Conservation (phyloP, 2,888 invertebrate genomes). For the Pyrrhosoma nymphula region DNA sequence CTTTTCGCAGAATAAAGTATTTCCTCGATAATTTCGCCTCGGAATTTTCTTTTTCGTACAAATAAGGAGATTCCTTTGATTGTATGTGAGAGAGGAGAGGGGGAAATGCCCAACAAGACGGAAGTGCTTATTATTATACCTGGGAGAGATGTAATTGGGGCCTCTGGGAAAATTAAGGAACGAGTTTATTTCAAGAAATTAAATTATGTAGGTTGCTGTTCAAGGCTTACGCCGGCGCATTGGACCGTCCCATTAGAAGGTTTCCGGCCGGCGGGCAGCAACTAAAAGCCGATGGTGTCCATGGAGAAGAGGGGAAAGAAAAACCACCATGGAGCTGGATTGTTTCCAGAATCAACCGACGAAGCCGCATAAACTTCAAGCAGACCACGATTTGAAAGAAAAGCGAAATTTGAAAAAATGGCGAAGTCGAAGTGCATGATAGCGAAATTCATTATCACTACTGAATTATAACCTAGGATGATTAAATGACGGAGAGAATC, state of each 20-base stretch:
- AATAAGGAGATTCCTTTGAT: slow-evolving; percentile 22
- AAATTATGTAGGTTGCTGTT: background rate
- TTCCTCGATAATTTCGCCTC: background rate
- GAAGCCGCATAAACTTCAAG: too few species aligned
- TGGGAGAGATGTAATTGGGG: background rate
- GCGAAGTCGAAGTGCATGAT: too few species aligned
- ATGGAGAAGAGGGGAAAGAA: background rate
- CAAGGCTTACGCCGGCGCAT: background rate
- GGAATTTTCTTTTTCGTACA: background rate
- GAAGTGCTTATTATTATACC: background rate
- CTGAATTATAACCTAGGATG: too few species aligned
- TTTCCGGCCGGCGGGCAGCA: background rate
- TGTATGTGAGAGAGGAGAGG: background rate
- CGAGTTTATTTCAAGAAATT: background rate
- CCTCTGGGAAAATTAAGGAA: background rate
- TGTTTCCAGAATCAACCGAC: background rate
- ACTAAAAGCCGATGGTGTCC: background rate
- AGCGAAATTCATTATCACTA: too few species aligned
- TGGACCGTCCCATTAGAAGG: background rate
- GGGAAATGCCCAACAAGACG: background rate
- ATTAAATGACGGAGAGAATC: too few species aligned
- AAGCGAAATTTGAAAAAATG: too few species aligned
- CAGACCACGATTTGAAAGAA: too few species aligned
- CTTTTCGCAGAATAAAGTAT: slow-evolving; percentile 8
- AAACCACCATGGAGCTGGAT: background rate